Conservation (phyloP, 2,113 vertebrate species). For the Platysteira castanea region DNA sequence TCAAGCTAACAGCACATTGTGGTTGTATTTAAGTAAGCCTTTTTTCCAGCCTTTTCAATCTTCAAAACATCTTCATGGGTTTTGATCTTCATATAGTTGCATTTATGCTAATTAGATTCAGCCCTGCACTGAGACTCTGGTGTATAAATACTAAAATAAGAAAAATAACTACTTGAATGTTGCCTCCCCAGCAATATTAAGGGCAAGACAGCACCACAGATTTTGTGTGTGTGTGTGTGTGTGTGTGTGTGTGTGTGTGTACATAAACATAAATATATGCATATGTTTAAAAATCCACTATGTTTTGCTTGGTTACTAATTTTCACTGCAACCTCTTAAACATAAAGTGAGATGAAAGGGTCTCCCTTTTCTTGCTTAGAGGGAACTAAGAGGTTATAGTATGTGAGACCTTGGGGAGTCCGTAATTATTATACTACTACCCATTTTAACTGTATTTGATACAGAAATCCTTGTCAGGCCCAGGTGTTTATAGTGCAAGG, state of each 20-base stretch:
- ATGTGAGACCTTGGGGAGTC: not conserved
- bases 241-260: not conserved
- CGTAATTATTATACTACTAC: not conserved
- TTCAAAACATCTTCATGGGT: slow-evolving; percentile 20
- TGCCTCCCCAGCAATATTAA: not conserved
- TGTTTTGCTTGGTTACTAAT: not conserved
- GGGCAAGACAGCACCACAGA: not conserved
- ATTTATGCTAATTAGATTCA: slow-evolving; percentile 54
- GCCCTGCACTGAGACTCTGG: not conserved
- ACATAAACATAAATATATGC: too few species aligned
- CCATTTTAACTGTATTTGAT: not conserved
- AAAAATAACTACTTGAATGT: not conserved
- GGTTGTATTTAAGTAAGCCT: slow-evolving; percentile 7
- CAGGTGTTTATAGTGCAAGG: not conserved
- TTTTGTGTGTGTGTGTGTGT: not conserved
- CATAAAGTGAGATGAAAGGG: not conserved
- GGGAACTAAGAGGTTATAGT: not conserved
- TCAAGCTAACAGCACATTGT: not conserved
- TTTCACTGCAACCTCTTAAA: not conserved
- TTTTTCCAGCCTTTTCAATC: slow-evolving; percentile 4
- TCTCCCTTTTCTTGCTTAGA: not conserved
- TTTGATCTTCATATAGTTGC: slow-evolving; percentile 43
- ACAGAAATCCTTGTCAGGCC: not conserved
- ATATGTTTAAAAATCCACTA: not conserved
- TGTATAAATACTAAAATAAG: slow-evolving; percentile 39